These are phyloP conservation scores for Caenorhabditis angaria DNA, from an alignment of 2,888 invertebrate genomes.

Conservation along the genomic window DNA sequence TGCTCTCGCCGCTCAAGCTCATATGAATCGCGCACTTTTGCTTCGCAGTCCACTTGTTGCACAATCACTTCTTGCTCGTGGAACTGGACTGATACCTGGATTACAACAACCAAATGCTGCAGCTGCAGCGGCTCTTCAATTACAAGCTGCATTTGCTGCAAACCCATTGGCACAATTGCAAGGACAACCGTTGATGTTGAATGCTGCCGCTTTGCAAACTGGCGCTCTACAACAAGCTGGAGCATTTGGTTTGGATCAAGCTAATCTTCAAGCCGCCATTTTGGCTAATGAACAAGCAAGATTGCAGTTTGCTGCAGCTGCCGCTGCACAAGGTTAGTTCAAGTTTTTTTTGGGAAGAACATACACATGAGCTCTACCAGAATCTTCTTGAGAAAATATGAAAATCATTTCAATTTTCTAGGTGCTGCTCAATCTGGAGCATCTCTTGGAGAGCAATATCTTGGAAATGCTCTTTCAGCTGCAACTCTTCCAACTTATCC, in stretches of 20 bases:
- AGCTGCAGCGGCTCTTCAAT: constrained; percentile 20
- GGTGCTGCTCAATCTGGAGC: constrained; percentile 32
- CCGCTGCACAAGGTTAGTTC: constrained; percentile 42
- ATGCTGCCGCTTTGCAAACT: constrained; percentile 34
- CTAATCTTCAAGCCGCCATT: constrained; percentile 37
- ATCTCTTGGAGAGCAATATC: constrained; percentile 51
- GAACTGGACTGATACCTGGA: constrained; percentile 30
- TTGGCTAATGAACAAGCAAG: constrained; percentile 53
- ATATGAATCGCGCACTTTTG: constrained; percentile 46
- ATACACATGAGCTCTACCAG: neutral
- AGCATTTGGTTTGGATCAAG: constrained; percentile 32
- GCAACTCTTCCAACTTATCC: constrained; percentile 50
- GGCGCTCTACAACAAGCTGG: constrained; percentile 25
- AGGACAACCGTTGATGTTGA: constrained; percentile 48
- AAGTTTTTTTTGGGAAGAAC: neutral
- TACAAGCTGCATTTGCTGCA: constrained; percentile 25
- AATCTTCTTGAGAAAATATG: neutral
- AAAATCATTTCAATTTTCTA: constrained; percentile 16
- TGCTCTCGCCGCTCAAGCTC: constrained; percentile 44
- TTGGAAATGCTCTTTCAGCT: constrained; percentile 50
- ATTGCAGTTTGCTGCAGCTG: constrained; percentile 41
- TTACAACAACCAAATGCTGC: constrained; percentile 34
- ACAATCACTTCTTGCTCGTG: constrained; percentile 41
- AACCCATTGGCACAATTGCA: constrained; percentile 42
- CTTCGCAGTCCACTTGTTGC: constrained; percentile 45